Evolutionary conservation across 2,888 invertebrate species (phyloP), one percentile per base, ranked within the genome.

Genomic region (Sarcophaga rosellei): DNA sequence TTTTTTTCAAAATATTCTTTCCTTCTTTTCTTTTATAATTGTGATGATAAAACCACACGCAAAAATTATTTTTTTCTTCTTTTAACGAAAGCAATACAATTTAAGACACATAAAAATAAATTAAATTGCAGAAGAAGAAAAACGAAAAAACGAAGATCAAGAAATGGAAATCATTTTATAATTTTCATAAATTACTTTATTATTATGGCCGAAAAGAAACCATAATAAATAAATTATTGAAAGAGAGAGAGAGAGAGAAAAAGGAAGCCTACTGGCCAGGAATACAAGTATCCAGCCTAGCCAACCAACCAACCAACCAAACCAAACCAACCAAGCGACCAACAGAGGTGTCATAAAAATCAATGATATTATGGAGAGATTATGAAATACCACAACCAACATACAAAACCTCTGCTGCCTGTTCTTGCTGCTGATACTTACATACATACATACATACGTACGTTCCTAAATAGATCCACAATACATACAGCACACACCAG

Each of bases 101-200:
- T 45, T 35, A n/a, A 53, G 4, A 69, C 10, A 63, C 45, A 62
- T 25, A 47, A 47, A 15, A 21, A 47, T 63, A 25, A 20, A 73
- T 53, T 53, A 53, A 20, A 11, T 44, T 68, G 44, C 20, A 17
- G n/a, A n/a, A 44, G 17, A 65, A n/a, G n/a, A n/a, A n/a, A n/a
- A n/a, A n/a, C n/a, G n/a, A n/a, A n/a, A 25, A 21, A 44, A 44
- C 44, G 4, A 11, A 17, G 12, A 45, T 21, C 44, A 45, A 73
- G 61, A 12, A 53, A 44, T 20, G 4, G 17, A 53, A 53, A 53
- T 17, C 53, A 53, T 53, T 53, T 53, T 53, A 53, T 73, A 59
- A 68, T 77, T 81, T 84, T 86, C 80, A 84, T 83, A 86, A 86
- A 86, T 86, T 84, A 84, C 86, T 86, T 86, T 84, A 86, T 86